Evolutionary conservation across 2,888 invertebrate species (phyloP).

Genomic region (Lacanobia wlatinum): DNA sequence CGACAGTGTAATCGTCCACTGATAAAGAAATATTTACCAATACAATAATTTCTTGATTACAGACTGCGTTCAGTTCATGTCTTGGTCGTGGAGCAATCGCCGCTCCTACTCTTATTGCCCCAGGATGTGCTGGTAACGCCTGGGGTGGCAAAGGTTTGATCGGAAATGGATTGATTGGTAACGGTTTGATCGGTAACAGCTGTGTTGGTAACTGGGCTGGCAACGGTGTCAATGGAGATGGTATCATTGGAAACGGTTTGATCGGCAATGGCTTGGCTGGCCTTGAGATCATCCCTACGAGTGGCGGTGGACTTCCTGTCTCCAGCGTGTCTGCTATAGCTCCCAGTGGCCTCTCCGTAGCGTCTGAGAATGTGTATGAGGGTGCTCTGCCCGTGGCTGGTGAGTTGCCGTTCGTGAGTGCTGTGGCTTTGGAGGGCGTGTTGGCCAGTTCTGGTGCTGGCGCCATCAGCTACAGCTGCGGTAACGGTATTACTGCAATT

Average conservation of each 20-base stretch:
- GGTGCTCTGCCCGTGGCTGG: constrained; percentile 44
- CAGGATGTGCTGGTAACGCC: constrained; percentile 5
- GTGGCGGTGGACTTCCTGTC: constrained; percentile 50
- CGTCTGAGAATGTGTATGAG: constrained; percentile 57
- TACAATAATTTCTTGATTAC: background rate
- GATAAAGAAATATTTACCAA: background rate
- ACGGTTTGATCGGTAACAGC: background rate
- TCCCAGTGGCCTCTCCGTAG: constrained; percentile 52
- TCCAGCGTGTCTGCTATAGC: constrained; percentile 44
- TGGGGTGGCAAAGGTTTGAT: too few relatives aligned
- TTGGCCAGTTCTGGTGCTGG: constrained; percentile 47
- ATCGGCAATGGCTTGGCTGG: constrained; percentile 15
- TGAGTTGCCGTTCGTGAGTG: constrained; percentile 55
- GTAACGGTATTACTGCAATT: constrained; percentile 49
- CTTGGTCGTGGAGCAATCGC: constrained; percentile 6
- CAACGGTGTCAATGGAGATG: constrained; percentile 2
- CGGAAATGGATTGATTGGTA: too few relatives aligned
- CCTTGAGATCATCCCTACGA: constrained; percentile 52
- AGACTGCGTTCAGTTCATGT: constrained; percentile 5
- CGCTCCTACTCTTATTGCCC: constrained; percentile 1
- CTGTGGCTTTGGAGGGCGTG: constrained; percentile 32
- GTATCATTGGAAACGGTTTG: constrained; percentile 7
- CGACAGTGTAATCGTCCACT: background rate
- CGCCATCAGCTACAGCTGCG: constrained; percentile 42
- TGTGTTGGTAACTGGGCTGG: constrained; percentile 6